A percentile compares a stretch with the other conserved stretches of the same genome.
phyloP scores from a whole-genome alignment of 2,888 invertebrate species.

The Agriotes lineatus region DNA sequence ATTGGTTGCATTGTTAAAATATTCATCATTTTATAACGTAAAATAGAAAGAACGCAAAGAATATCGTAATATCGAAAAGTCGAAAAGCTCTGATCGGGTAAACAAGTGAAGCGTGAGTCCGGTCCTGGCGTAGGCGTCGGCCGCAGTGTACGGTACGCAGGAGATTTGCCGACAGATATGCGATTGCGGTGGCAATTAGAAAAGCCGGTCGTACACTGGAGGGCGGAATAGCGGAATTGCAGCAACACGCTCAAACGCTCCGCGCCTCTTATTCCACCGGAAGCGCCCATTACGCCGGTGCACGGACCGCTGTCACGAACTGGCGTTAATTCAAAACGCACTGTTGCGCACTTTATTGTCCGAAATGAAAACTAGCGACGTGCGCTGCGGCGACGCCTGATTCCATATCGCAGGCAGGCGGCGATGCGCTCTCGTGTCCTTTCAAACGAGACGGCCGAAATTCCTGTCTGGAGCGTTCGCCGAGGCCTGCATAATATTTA shows the following conservation, averaged over 20 bases:
- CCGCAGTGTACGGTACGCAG: constrained; percentile 30
- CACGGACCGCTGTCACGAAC: constrained; percentile 30
- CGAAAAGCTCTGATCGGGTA: too few relatives aligned
- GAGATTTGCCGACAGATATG: constrained; percentile 39
- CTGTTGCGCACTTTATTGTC: constrained; percentile 33
- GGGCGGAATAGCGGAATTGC: constrained; percentile 33
- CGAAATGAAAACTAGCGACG: constrained; percentile 25
- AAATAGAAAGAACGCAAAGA: too few relatives aligned
- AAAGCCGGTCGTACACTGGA: constrained; percentile 31
- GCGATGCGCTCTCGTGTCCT: too few relatives aligned
- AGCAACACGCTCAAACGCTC: constrained; percentile 27
- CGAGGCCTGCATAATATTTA: too few relatives aligned
- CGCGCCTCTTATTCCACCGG: constrained; percentile 23
- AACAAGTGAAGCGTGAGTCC: background rate
- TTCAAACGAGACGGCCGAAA: too few relatives aligned
- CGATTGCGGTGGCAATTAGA: constrained; percentile 42
- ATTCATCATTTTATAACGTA: too few relatives aligned
- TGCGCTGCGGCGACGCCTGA: too few relatives aligned
- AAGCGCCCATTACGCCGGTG: constrained; percentile 28
- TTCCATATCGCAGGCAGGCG: too few relatives aligned
- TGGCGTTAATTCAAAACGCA: constrained; percentile 29
- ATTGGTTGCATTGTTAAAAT: too few relatives aligned
- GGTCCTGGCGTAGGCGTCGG: constrained; percentile 13
- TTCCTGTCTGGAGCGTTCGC: too few relatives aligned
- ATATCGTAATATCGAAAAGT: too few relatives aligned